phyloP scores from a whole-genome alignment of 2,888 invertebrate species.

The Orthosia gothica region DNA sequence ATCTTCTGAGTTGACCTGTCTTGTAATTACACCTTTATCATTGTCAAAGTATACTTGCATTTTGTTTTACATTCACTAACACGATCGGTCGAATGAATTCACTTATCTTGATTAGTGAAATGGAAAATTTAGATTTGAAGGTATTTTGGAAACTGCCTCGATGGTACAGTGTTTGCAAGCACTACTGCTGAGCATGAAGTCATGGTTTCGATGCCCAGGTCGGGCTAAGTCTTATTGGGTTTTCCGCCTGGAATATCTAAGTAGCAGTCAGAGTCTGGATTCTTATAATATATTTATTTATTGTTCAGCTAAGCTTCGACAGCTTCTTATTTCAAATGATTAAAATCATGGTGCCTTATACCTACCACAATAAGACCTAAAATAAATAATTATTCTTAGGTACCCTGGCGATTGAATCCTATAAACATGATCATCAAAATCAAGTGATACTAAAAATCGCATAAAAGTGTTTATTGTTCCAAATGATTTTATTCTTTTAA shows the following conservation, averaged over 20 bases:
- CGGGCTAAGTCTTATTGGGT: too few species aligned
- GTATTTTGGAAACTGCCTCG: too few species aligned
- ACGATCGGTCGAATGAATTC: conserved; percentile 25
- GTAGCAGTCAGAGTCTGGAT: too few species aligned
- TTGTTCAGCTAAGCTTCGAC: too few species aligned
- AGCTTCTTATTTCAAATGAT: not conserved
- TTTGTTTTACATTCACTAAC: conserved; percentile 59
- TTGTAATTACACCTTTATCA: conserved; percentile 42
- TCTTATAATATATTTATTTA: too few species aligned
- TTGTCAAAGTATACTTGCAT: conserved; percentile 59
- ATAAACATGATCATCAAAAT: conserved; percentile 17
- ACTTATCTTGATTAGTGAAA: conserved; percentile 9
- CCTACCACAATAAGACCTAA: too few species aligned
- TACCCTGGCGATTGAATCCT: not conserved
- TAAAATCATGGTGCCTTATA: not conserved
- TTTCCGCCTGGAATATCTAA: too few species aligned
- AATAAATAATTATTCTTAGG: not conserved
- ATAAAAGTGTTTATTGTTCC: conserved; percentile 30
- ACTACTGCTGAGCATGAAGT: too few species aligned
- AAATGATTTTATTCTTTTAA: conserved; percentile 16
- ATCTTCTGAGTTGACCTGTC: conserved; percentile 26
- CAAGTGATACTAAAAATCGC: conserved; percentile 19
- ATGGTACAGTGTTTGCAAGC: too few species aligned
- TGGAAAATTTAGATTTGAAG: conserved; percentile 2
- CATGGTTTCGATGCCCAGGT: too few species aligned